These are phyloP conservation scores for Cyrtodaria siliqua DNA, from an alignment of 2,888 invertebrate species.

Conservation along the genomic window DNA sequence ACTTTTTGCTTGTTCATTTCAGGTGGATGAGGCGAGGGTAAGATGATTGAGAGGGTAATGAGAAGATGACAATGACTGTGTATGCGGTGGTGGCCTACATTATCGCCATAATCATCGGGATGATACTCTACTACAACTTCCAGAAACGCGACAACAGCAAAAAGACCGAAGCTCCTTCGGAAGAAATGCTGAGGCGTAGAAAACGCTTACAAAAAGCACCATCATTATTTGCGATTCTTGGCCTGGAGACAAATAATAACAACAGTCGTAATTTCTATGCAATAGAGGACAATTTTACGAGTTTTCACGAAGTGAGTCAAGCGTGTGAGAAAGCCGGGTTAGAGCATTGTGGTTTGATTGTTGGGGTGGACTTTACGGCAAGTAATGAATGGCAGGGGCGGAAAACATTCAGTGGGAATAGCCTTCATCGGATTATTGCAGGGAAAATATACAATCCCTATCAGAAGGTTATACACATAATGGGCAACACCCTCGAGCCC, in stretches of 20 bases:
- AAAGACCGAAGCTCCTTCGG: slow-evolving; percentile 26
- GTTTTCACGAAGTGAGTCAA: slow-evolving; percentile 84
- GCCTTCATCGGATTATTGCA: slow-evolving; percentile 85
- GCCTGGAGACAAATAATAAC: slow-evolving; percentile 63
- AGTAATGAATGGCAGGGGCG: slow-evolving; percentile 88
- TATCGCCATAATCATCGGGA: slow-evolving; percentile 76
- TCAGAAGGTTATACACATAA: slow-evolving; percentile 85
- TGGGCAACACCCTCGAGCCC: slow-evolving; percentile 83
- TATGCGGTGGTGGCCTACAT: slow-evolving; percentile 79
- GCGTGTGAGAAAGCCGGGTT: slow-evolving; percentile 87
- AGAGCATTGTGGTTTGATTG: slow-evolving; percentile 86
- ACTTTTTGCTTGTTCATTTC: too few relatives aligned
- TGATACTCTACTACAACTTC: slow-evolving; percentile 77
- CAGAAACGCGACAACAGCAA: slow-evolving; percentile 65
- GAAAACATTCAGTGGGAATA: slow-evolving; percentile 86
- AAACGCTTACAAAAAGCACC: slow-evolving; percentile 63
- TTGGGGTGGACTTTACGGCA: slow-evolving; percentile 88
- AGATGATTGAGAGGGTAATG: slow-evolving; percentile 14
- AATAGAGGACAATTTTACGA: slow-evolving; percentile 83
- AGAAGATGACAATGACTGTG: slow-evolving; percentile 69
- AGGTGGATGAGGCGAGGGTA: too few relatives aligned
- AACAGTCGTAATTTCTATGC: slow-evolving; percentile 74
- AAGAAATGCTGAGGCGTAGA: slow-evolving; percentile 30
- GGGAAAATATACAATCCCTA: slow-evolving; percentile 86
- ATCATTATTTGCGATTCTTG: slow-evolving; percentile 75